Conservation (phyloP, 1,140 invertebrate species). For the Lepidotrigona ventralis region DNA sequence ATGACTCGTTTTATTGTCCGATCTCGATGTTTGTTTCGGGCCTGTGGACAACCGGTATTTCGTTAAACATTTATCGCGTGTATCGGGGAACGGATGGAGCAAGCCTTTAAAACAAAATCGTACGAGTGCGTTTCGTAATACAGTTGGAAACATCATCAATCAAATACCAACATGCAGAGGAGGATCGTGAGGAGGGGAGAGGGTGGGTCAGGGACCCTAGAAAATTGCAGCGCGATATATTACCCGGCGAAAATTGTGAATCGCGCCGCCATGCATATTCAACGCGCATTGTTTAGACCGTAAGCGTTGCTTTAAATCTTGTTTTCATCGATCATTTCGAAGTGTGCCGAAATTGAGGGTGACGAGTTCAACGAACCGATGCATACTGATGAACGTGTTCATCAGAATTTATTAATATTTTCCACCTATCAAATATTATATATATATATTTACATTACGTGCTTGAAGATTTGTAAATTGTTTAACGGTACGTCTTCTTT, state of each 20-base stretch:
- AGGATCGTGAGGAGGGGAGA: background rate
- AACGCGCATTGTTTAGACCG: slow-evolving; percentile 43
- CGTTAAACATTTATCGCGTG: background rate
- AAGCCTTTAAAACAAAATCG: background rate
- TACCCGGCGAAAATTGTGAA: slow-evolving; percentile 33
- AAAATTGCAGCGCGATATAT: slow-evolving; percentile 46
- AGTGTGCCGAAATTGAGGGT: slow-evolving; percentile 15
- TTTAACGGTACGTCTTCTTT: no score
- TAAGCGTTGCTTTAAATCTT: slow-evolving; percentile 44
- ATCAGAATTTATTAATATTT: slow-evolving; percentile 19
- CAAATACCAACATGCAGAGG: background rate
- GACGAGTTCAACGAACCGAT: slow-evolving; percentile 26
- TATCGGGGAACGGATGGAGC: background rate
- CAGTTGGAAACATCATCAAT: slow-evolving; percentile 26
- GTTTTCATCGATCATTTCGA: slow-evolving; percentile 44
- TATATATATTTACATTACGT: no score
- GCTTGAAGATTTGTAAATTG: no score
- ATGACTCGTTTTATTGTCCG: background rate
- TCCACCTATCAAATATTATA: background rate
- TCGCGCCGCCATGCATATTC: slow-evolving; percentile 37
- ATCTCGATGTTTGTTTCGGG: background rate
- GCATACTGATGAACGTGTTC: background rate
- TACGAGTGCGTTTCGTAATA: slow-evolving; percentile 15
- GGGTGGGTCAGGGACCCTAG: background rate
- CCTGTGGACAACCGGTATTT: background rate